Evolutionary conservation across 2,113 vertebrate genomes (phyloP).

Genomic region (Acrocephalus kingi): DNA sequence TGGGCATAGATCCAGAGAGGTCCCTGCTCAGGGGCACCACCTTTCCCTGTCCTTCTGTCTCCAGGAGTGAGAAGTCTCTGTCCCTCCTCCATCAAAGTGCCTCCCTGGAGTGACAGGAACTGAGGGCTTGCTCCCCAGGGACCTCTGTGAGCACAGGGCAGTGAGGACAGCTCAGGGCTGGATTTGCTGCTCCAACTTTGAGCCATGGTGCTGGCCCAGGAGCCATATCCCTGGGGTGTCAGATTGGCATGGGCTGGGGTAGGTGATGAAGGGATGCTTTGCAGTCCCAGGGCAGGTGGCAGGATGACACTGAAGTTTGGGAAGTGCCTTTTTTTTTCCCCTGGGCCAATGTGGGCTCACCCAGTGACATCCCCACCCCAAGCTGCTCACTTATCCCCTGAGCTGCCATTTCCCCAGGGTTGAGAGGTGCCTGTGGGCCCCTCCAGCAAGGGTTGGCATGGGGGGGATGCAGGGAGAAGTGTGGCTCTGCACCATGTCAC

Average conservation of each 20-base stretch:
- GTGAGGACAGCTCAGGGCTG: not conserved
- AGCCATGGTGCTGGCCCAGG: not conserved
- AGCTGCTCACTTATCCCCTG: not conserved
- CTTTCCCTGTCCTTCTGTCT: not conserved
- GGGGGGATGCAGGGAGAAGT: not conserved
- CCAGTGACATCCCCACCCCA: not conserved
- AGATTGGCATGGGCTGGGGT: not conserved
- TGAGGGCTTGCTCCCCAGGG: not conserved
- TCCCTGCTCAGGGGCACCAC: not conserved
- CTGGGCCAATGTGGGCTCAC: not conserved
- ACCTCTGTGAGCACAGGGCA: not conserved
- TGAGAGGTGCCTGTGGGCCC: not conserved
- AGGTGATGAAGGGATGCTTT: not conserved
- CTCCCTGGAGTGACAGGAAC: not conserved
- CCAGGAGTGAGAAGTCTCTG: not conserved
- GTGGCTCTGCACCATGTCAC: not conserved
- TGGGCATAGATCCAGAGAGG: not conserved
- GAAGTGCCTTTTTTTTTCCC: constrained; percentile 45
- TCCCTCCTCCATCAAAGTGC: not conserved
- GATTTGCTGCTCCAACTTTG: not conserved
- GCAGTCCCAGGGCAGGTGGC: not conserved
- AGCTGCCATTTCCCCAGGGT: not conserved
- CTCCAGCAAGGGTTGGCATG: not conserved
- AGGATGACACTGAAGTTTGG: not conserved
- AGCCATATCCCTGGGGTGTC: not conserved